Conservation (phyloP, 2,888 invertebrate genomes). For the Tipula helvola region DNA sequence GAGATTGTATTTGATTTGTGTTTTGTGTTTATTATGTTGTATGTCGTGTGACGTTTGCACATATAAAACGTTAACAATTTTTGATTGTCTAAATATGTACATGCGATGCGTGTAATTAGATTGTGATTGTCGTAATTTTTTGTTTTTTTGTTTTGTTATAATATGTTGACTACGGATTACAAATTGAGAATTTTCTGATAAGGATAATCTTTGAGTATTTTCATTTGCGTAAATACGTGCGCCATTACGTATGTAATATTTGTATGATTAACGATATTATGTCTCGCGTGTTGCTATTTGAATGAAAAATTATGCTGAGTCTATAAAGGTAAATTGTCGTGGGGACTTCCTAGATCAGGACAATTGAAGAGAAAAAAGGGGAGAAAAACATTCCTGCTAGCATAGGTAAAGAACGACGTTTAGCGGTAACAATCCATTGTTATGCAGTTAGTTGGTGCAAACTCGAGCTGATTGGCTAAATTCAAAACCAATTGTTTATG, state of each 20-base stretch:
- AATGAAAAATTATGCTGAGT: not conserved
- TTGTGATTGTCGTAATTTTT: not conserved
- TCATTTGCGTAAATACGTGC: not conserved
- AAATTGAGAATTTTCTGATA: slow-evolving; percentile 4
- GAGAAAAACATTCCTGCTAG: no score
- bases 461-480: no score
- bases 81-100: not conserved
- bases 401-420: no score
- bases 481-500: no score
- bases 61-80: not conserved
- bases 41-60: not conserved
- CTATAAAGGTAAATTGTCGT: no score
- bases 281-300: not conserved
- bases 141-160: not conserved
- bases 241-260: not conserved
- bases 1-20: not conserved
- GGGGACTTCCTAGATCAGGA: no score
- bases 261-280: not conserved
- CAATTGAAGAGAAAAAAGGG: no score
- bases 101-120: slow-evolving; percentile 4
- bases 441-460: no score
- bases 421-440: no score
- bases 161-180: not conserved
- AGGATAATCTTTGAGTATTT: not conserved
- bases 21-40: not conserved